Percentiles rank a stretch among this genome's conserved stretches.
Conservation (phyloP, 2,113 vertebrate species). For the Dicrurus megarhynchus region DNA sequence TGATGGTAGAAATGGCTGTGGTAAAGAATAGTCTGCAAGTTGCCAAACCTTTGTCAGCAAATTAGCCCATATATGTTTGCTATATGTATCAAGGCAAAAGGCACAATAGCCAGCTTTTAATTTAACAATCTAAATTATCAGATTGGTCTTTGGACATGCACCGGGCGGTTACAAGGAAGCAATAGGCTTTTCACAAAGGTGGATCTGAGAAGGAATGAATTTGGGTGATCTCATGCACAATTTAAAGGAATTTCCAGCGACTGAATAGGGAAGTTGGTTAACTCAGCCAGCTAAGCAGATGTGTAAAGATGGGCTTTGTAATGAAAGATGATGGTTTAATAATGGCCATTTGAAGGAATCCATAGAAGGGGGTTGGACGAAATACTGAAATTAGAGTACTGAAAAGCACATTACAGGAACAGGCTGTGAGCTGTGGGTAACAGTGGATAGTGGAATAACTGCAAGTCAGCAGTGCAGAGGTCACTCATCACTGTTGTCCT, state of each 20-base stretch:
- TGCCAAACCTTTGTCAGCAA: background rate
- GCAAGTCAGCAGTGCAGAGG: background rate
- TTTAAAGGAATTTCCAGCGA: background rate
- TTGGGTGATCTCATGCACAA: background rate
- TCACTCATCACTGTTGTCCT: background rate
- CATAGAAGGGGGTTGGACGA: background rate
- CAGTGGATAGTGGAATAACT: background rate
- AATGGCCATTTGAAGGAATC: background rate
- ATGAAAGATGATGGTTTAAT: background rate
- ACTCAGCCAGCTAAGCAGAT: background rate
- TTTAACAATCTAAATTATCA: background rate
- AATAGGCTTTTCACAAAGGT: background rate
- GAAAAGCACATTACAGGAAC: background rate
- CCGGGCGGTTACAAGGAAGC: background rate
- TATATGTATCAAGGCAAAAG: background rate
- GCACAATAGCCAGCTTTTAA: background rate
- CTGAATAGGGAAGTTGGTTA: background rate
- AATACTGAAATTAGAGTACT: background rate
- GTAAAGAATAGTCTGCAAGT: background rate
- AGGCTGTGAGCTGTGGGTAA: background rate
- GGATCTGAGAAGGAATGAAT: background rate
- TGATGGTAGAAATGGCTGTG: background rate
- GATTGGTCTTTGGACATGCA: background rate
- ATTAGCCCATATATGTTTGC: background rate
- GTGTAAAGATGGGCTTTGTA: background rate